Base-by-base conservation (phyloP, 2,888 invertebrate genomes). In the Zelleria hepariella region DNA sequence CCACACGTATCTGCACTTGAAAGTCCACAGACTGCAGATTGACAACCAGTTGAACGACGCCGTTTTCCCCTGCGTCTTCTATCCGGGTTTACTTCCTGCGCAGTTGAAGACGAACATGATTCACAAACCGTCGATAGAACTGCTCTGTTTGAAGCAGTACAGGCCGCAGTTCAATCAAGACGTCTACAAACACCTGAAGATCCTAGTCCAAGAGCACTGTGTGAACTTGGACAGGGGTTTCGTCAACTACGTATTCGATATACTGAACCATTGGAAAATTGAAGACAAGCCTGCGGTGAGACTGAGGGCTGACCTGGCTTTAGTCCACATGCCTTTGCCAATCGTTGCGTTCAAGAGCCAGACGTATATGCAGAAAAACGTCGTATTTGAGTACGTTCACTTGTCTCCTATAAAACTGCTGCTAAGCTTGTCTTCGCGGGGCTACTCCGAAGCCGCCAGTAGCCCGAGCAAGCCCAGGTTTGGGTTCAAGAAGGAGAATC, bases 1-100 rank as follows among this genome's bases (percentile, higher is more conserved):
- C 57, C 91, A 93, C 63, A 91, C 91, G 15, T 93, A 92, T 69
- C 77, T 92, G 58, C 93, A 94, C 72, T 82, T 93, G 57, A 93
- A 93, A 74, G 67, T 95, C 18, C 94, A 95, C 70, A 77, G 84
- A 61, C 72, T 91, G 24, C 90, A 96, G 90, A 86, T 96, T 62
- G 96, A 96, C 78, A 95, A 95, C 77, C 94, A 94, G 77, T 73
- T 93, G 62, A 86, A 89, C 58, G 93, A 94, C 70, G 93, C 94
- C 15, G 90, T 92, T 48, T 94, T 93, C 71, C 93, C 94, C 0
- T 91, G 92, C 49, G 92, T 93, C 8, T 68, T 94, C 15, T 89
- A 92, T 68, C 92, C 93, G 0, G 90, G 91, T 1, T 91, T 93
- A 1, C 66, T 89, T 18, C 82, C 91, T 0, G 84, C 90, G 3